Base-by-base conservation (phyloP, 2,113 vertebrate species). In the Sprattus sprattus region DNA sequence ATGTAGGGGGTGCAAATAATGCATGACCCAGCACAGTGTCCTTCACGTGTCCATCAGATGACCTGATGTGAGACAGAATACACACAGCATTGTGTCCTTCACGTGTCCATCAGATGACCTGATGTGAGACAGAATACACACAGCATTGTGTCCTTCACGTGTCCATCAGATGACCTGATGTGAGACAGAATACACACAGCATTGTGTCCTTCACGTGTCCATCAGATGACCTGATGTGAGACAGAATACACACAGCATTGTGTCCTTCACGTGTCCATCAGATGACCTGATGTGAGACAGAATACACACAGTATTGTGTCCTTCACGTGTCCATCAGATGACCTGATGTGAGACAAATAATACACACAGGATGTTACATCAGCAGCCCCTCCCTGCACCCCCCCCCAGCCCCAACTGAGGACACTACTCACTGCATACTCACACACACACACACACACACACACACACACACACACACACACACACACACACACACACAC, bases 351-450 rank as follows among this genome's bases (percentile, higher is more conserved):
- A 39, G 39, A 39, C 39, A 39, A 2, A 39, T n/a, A n/a, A 39
- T 39, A 39, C 64, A 78, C 71, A 39, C 71, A 32, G 71, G 71
- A 32, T 78, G 71, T 78, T 78, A 78, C 71, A 78, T 78, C 71
- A 78, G 64, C n/a, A 67, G 39, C 39, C 71, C 39, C 46, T n/a
- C n/a, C n/a, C n/a, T n/a, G 4, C 67, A 57, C 67, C 28, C 25
- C 6, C 67, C 67, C 67, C 32, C 9, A 75, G 67, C 32, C 71
- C 39, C 46, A 20, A 67, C 84, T 49, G 81, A 57, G 60, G 64
- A 47, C 57, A 10, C 28, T 6, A 28, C 71, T 25, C 88, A 32
- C n/a, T 64, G 64, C 54, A 81, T 45, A 25, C 83, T 78, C 18
- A 45, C 80, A 85, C 86, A 87, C 39, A 8, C 5, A 25, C 46